Evolutionary conservation across 2,797 vertebrate species (phyloP), one percentile per base, ranked within the genome.

Genomic region (Sebastes iracundus): DNA sequence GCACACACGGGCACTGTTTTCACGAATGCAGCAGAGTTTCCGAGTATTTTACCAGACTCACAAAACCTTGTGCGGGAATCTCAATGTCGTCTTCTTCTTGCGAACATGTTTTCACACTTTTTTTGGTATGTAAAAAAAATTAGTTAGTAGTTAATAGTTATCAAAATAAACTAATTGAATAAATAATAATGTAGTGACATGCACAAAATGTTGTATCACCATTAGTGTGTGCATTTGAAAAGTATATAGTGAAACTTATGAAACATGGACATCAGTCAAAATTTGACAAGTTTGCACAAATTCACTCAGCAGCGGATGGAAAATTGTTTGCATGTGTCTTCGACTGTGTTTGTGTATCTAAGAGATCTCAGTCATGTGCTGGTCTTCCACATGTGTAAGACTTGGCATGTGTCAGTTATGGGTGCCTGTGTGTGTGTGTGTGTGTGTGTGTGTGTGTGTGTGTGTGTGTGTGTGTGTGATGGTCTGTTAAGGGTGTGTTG

Each of bases 401-500:
- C 32, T 22, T 28, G 61, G 25, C 42, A 65, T 84, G 80, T 87
- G 91, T 83, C 87, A 59, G 83, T 90, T 92, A 87, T 88, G 88
- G 84, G 88, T 81, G 84, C 76, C 83, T 81, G 49, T 84, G 55
- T 81, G 38, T 71, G 65, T 63, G 55, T 58, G 49, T 88, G 88
- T 92, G 88, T 63, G 87, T 87, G 82, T 83, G 38, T 88, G 72
- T 79, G 76, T 79, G 71, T 88, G 85, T 78, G 86, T 81, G 55
- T 84, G 46, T 82, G 38, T 72, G 83, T 78, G 86, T 81, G 49
- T 82, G 55, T 82, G 33, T 73, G 70, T 61, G 49, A 70, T 70
- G 87, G 88, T 90, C 83, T 88, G 88, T 92, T 90, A 90, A 87
- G 85, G 85, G 87, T 61, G 87, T 87, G 82, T 84, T 88, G 70